Evolutionary conservation across 2,888 invertebrate species (phyloP).

Genomic region (Leptura quadrifasciata): DNA sequence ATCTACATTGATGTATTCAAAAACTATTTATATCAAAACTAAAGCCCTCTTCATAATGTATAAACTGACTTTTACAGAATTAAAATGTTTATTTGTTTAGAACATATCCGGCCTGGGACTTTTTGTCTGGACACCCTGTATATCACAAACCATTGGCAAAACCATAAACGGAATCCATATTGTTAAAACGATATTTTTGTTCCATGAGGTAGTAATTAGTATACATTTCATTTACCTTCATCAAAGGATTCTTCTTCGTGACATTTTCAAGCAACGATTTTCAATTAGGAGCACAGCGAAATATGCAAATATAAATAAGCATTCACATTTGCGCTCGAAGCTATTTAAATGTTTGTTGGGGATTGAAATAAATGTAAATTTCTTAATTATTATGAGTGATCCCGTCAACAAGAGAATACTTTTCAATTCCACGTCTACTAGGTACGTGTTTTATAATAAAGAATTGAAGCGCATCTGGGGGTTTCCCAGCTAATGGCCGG

Average conservation of each 20-base stretch:
- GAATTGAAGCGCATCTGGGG: too few relatives aligned
- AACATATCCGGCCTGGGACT: too few relatives aligned
- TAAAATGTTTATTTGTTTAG: too few relatives aligned
- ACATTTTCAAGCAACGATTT: neutral
- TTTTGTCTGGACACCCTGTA: too few relatives aligned
- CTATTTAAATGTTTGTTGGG: neutral
- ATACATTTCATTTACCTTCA: neutral
- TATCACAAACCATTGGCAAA: too few relatives aligned
- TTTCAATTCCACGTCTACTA: neutral
- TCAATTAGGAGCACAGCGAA: neutral
- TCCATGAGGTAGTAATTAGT: neutral
- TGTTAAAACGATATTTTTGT: too few relatives aligned
- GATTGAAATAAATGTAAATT: neutral
- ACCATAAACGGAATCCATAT: too few relatives aligned
- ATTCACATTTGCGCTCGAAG: neutral
- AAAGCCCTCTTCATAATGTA: too few relatives aligned
- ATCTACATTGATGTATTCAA: too few relatives aligned
- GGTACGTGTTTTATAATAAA: neutral
- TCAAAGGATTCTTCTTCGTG: neutral
- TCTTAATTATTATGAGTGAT: neutral
- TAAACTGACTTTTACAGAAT: too few relatives aligned
- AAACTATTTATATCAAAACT: too few relatives aligned
- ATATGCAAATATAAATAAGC: slow-evolving; percentile 7
- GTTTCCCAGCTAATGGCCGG: too few relatives aligned
- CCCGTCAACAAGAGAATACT: neutral